Evolutionary conservation across 1,140 invertebrate genomes (phyloP), one percentile per base, ranked within the genome.

Genomic region (Plutomurus gul): DNA sequence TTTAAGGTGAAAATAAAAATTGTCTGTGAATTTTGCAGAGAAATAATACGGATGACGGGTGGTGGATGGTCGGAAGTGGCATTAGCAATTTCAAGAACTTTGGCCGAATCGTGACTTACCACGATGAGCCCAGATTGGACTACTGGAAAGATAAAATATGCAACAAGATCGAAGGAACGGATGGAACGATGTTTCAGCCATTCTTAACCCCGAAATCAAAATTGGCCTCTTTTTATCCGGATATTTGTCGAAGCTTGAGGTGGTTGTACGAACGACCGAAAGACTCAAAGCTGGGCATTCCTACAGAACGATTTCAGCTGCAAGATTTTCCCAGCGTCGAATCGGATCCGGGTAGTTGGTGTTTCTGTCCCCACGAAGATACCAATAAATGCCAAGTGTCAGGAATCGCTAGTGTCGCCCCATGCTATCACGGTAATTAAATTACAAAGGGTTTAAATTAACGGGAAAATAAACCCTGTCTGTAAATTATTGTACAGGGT

Each of bases 81-180:
- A 87, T 89, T 2, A 90, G 90, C 60, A 90, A 93, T 84, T 89
- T 89, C 0, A 89, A 89, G 81, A 89, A 93, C 22, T 88, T 93
- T 0, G 92, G 92, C 0, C 87, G 88, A 82, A 89, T 94, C 2
- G 84, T 91, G 0, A 88, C 89, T 27, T 89, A 89, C 47, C 89
- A 92, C 46, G 89, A 88, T 3, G 87, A 81, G 39, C 51, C 70
- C 10, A 46, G 51, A n/a, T 27, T 81, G 20, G 33, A 70, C 8
- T 46, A 70, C 25, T 81, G 76, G 49, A 87, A 89, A 10, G 87
- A 36, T 25, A 30, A 36, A 39, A 83, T 85, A 0, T 94, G 93
- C 84, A 93, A 94, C 84, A 84, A 88, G 1, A 92, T 88, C 81
- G 87, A 89, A n/a, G 93, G 93, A 4, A 93, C 92, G 0, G 93